Evolutionary conservation across 53 echinoderm and acorn worm genomes (phyloP), one percentile per base, ranked within the genome.

Genomic region (Crossaster papposus): DNA sequence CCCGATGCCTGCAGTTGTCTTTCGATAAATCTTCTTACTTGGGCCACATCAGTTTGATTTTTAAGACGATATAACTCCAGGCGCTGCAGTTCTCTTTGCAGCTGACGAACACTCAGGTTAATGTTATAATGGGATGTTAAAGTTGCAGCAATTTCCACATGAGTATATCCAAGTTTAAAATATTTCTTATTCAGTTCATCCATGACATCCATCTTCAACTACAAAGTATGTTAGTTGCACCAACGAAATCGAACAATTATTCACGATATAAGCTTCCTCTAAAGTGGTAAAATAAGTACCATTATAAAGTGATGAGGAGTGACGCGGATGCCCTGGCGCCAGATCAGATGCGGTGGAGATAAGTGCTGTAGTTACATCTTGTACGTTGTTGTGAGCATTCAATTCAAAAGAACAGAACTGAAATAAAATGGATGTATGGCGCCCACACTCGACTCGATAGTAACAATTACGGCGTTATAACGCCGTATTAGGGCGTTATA

Each of bases 1-100:
- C 93, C 91, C 23, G 82, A 87, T 64, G 81, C 68, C 74, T 85
- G 81, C 28, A 93, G 81, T 70, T 93, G 79, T 36, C 76, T 22
- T 65, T 80, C 36, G 28, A 93, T 65, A 75, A 80, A 89, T 26
- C 51, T 70, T 70, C 54, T 31, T 54, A 55, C 32, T 54, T 79
- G 54, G 11, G 79, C 89, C 36, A 94, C 33, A 72, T 91, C n/a
- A n/a, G n/a, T n/a, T n/a, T n/a, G n/a, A n/a, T n/a, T n/a, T n/a
- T n/a, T n/a, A n/a, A n/a, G n/a, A n/a, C n/a, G n/a, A n/a, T n/a
- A n/a, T n/a, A n/a, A n/a, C n/a, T n/a, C 81, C 30, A 65, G 38
- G 38, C 83, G 63, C 37, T 82, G 30, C n/a, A 81, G 82, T 81
- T 81, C 82, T 54, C 82, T 17, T 81, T 81, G 82, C 36, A 81